Base-by-base conservation (phyloP, 1,140 invertebrate species). In the Delia radicum region DNA sequence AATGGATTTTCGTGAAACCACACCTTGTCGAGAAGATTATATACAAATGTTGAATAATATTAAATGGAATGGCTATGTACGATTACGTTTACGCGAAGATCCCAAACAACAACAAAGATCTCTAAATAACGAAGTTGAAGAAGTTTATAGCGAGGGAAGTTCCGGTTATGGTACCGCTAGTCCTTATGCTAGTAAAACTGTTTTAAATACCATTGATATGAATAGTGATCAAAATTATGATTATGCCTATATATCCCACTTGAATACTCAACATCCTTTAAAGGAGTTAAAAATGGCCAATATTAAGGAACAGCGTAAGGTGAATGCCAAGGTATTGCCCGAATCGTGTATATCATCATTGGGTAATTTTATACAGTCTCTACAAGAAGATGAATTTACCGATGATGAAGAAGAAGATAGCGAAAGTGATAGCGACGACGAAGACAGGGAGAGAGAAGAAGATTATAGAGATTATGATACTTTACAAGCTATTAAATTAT, bases 41-140 rank as follows among this genome's bases (percentile, higher is more conserved):
- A 28, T 79, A 0, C 62, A 80, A 65, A 75, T 81, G 33, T 76
- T 85, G 74, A 78, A 81, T 74, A 78, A 79, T 15, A 80, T 77
- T 10, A 80, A 82, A n/a, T 85, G 83, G 83, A 81, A 80, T 74
- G 84, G 84, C 48, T 86, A 86, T 75, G 81, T 86, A 29, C 80
- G 85, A 0, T 77, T 86, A 2, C 80, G 79, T 75, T 71, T 85
- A 31, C 79, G 82, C 2, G 82, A 86, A 21, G 74, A 69, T 26
- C 13, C 73, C 13, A 10, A 77, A 73, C 4, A 15, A 27, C 26
- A 62, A 37, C 24, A n/a, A 74, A 79, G 28, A 27, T 28, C 24
- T 42, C 42, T 55, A 29, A 71, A 1, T 24, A n/a, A 69, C 48
- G 5, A 55, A 6, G 24, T 76, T 46, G 46, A 27, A 2, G 76